Conservation (phyloP, 2,797 vertebrate genomes). For the Netta rufina region DNA sequence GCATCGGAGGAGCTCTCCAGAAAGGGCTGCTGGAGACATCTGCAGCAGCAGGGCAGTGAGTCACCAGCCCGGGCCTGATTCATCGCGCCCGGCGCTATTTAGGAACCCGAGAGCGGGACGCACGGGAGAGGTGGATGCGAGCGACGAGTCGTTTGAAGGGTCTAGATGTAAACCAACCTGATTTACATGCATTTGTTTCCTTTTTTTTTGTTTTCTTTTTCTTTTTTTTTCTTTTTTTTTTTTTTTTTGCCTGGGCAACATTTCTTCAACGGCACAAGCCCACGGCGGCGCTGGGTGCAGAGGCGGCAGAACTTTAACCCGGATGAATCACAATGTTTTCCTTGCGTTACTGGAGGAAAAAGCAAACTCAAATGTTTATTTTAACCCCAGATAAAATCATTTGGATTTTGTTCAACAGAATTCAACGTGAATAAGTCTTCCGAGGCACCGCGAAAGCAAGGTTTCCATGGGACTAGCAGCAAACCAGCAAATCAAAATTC, state of each 20-base stretch:
- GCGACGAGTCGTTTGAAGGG: neutral
- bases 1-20: neutral
- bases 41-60: conserved; percentile 62
- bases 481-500: neutral
- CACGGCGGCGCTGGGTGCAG: neutral
- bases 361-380: neutral
- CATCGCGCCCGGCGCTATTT: neutral
- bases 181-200: neutral
- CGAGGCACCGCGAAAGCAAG: neutral
- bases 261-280: conserved; percentile 11
- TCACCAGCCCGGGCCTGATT: conserved; percentile 19
- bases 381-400: neutral
- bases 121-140: conserved; percentile 16
- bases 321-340: conserved; percentile 35
- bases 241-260: neutral
- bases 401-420: conserved; percentile 11
- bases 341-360: conserved; percentile 23
- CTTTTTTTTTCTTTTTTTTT: no score
- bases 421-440: neutral
- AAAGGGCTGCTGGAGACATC: conserved; percentile 44
- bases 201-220: no score
- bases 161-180: neutral
- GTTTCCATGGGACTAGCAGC: neutral
- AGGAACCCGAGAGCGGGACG: neutral
- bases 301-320: neutral